phyloP scores from a whole-genome alignment of 2,797 vertebrate species.

The Parauchenoglanis punctatus region DNA sequence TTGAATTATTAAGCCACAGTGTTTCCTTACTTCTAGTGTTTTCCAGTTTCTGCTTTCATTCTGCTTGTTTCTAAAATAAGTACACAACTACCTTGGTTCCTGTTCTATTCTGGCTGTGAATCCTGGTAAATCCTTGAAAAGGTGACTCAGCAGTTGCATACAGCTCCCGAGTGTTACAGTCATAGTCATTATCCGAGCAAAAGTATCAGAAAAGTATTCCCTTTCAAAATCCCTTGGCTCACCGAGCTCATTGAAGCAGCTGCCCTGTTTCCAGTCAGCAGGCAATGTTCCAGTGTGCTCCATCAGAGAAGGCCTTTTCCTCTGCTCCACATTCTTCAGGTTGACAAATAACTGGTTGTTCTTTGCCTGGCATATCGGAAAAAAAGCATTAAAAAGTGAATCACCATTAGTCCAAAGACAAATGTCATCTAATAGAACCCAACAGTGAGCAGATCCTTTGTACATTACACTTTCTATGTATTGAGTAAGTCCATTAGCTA shows the following conservation, averaged over 20 bases:
- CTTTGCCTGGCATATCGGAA: slow-evolving; percentile 72
- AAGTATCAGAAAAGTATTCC: slow-evolving; percentile 1
- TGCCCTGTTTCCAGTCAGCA: slow-evolving; percentile 91
- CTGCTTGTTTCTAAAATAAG: neutral
- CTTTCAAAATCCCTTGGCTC: slow-evolving; percentile 51
- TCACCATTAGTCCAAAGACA: neutral
- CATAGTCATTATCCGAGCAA: slow-evolving; percentile 1
- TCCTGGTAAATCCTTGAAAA: slow-evolving; percentile 2
- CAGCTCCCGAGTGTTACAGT: slow-evolving; percentile 1
- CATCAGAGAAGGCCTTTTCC: slow-evolving; percentile 73
- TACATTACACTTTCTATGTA: neutral
- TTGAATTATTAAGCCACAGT: neutral
- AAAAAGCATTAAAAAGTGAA: slow-evolving; percentile 23
- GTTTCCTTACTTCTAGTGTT: neutral
- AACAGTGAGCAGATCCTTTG: neutral
- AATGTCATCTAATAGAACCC: neutral
- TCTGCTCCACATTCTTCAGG: slow-evolving; percentile 82
- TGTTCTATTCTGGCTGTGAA: neutral
- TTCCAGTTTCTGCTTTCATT: neutral
- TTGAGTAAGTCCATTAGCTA: neutral
- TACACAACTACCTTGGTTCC: neutral
- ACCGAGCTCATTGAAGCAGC: slow-evolving; percentile 91
- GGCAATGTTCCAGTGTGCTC: slow-evolving; percentile 86
- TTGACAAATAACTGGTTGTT: slow-evolving; percentile 86
- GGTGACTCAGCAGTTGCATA: slow-evolving; percentile 15